Base-by-base conservation (phyloP, 1,140 invertebrate genomes). In the Tribolium madens region DNA sequence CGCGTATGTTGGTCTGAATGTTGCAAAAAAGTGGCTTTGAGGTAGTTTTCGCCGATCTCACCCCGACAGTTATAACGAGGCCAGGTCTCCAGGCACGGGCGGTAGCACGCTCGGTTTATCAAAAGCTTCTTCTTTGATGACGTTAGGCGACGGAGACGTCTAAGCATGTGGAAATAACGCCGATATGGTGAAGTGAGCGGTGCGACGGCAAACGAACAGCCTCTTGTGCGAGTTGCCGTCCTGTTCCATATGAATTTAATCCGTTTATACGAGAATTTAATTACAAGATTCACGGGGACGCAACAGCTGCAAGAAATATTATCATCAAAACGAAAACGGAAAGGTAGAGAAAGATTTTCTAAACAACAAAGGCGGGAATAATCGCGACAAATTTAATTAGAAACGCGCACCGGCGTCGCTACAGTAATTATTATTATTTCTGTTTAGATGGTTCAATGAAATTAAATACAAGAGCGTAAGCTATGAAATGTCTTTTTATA, bases 161-260 rank as follows among this genome's bases (percentile, higher is more conserved):
- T 81, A 81, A 81, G 78, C 78, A 78, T 76, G 80, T 78, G 78
- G 80, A 81, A 81, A 79, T 81, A 81, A 81, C 78, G 74, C 71
- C 75, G 76, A 70, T 72, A 78, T 72, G 70, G 46, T 33, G 47
- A 50, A 50, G 42, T 72, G 18, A 72, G 46, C 46, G 46, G 26
- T 50, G 69, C 73, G 78, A 42, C 9, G 36, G 36, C 36, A 42
- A 73, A 53, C 72, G 53, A 57, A 12, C 57, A 64, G 21, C 7
- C 57, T 64, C 57, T 14, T 14, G 26, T 26, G 26, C n/a, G 17
- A 31, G 17, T 60, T 60, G 53, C 57, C 57, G 18, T 21, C 57
- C 57, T 18, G 26, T 33, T 64, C 26, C 57, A 64, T 48, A 72
- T 72, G 70, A 52, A 72, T 72, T 72, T 72, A 72, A 72, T 72